phyloP scores from a whole-genome alignment of 2,888 invertebrate genomes.

The Adelognathus sp. region DNA sequence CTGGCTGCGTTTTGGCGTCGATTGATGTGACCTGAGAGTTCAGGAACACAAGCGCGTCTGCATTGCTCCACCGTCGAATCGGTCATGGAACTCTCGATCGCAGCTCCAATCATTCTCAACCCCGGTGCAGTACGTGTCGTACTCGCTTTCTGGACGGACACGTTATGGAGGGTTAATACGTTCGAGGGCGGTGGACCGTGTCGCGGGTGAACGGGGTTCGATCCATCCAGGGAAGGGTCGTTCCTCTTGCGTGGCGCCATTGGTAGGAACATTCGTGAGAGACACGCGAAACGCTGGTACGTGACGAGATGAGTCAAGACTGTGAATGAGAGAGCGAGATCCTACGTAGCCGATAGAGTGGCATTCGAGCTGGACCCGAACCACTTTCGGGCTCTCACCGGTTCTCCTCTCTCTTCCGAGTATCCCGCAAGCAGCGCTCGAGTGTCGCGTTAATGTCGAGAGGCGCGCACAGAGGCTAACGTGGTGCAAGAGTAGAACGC shows the following conservation, averaged over 20 bases:
- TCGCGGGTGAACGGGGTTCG: neutral
- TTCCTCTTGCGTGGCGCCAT: neutral
- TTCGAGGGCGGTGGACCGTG: slow-evolving; percentile 24
- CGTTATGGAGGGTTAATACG: slow-evolving; percentile 21
- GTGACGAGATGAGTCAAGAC: neutral
- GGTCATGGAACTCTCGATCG: slow-evolving; percentile 10
- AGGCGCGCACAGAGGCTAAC: slow-evolving; percentile 20
- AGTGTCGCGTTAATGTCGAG: slow-evolving; percentile 60
- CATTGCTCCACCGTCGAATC: slow-evolving; percentile 8
- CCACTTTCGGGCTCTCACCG: slow-evolving; percentile 44
- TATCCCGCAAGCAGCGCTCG: slow-evolving; percentile 23
- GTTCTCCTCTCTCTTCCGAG: slow-evolving; percentile 9
- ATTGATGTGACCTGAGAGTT: slow-evolving; percentile 38
- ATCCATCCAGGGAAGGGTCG: neutral
- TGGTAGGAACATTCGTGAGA: slow-evolving; percentile 5
- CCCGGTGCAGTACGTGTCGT: slow-evolving; percentile 9
- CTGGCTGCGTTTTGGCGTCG: slow-evolving; percentile 23
- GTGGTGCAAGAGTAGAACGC: neutral
- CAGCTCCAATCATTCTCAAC: neutral
- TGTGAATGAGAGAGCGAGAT: neutral
- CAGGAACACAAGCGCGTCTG: slow-evolving; percentile 9
- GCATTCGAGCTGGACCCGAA: slow-evolving; percentile 39
- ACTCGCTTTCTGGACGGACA: slow-evolving; percentile 8
- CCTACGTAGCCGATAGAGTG: slow-evolving; percentile 10
- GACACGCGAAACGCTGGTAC: neutral